Evolutionary conservation across 2,797 vertebrate genomes (phyloP), one percentile per base, ranked within the genome.

Genomic region (Cossypha caffra): DNA sequence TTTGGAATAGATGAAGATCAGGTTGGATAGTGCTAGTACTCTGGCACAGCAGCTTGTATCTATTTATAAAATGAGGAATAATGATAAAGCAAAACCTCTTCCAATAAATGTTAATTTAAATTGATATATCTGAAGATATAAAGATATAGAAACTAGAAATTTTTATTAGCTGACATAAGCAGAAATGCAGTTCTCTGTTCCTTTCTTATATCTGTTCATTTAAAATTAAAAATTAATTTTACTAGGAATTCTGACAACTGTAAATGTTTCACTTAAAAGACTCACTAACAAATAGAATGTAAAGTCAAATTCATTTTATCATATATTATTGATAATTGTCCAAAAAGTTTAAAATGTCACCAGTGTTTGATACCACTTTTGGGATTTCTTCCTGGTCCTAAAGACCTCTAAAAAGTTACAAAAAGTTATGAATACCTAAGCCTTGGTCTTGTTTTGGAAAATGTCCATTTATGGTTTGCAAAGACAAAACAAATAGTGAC

Each of bases 1-100:
- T 95, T 95, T 85, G 75, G 58, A 88, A 94, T 75, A 88, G 51
- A 71, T 86, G 79, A 92, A 95, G 82, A 93, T 95, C 84, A 67
- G 38, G 59, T 76, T 88, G 72, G 55, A 86, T 55, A 93, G 45
- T 66, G 19, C 31, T 84, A 81, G 43, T 69, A 87, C 48, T 88
- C 93, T 93, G 69, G 55, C 62, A 88, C 40, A 76, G 92, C 57
- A 91, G 37, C 40, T 83, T 78, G 20, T 64, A 86, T 83, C 84
- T 94, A 63, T 90, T 91, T 89, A 91, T 93, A 84, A 96, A 86
- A 86, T 52, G 13, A 83, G 33, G 87, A 88, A 55, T 80, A 86
- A 67, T 38, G 25, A 42, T 76, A 92, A 92, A 91, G 5, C 4
- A 80, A 84, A 94, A 35, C 5, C 16, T 69, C 25, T 71, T 42